Evolutionary conservation across 2,113 vertebrate species (phyloP).

Genomic region (Antigone vipio): DNA sequence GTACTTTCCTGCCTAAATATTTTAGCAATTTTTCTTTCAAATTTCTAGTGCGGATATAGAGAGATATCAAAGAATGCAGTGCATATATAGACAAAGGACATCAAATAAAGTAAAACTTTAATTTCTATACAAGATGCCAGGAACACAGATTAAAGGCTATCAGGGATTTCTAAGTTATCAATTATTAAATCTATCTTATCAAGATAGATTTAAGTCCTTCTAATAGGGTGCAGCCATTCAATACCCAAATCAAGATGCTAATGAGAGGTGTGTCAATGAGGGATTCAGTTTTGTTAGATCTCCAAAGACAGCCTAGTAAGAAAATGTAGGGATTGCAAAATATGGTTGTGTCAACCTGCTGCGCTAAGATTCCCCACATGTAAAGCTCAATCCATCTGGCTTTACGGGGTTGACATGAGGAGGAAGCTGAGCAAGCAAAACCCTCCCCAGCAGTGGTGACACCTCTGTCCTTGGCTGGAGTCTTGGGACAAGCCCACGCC

Average conservation of each 20-base stretch:
- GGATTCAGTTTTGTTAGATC: not conserved
- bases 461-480: not conserved
- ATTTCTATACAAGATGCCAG: not conserved
- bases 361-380: not conserved
- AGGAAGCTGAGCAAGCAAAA: not conserved
- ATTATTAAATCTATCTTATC: not conserved
- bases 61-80: not conserved
- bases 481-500: not conserved
- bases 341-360: not conserved
- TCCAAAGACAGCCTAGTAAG: not conserved
- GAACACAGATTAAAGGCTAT: not conserved
- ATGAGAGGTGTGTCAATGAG: not conserved
- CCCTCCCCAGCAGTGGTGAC: not conserved
- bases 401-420: not conserved
- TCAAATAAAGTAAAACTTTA: not conserved
- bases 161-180: not conserved
- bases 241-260: not conserved
- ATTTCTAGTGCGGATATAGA: not conserved
- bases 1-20: not conserved
- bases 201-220: not conserved
- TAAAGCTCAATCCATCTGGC: not conserved
- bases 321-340: not conserved
- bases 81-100: not conserved
- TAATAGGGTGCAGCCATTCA: not conserved
- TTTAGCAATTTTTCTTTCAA: not conserved